Base-by-base conservation (phyloP, 2,113 vertebrate genomes). In the Zapus hudsonius region DNA sequence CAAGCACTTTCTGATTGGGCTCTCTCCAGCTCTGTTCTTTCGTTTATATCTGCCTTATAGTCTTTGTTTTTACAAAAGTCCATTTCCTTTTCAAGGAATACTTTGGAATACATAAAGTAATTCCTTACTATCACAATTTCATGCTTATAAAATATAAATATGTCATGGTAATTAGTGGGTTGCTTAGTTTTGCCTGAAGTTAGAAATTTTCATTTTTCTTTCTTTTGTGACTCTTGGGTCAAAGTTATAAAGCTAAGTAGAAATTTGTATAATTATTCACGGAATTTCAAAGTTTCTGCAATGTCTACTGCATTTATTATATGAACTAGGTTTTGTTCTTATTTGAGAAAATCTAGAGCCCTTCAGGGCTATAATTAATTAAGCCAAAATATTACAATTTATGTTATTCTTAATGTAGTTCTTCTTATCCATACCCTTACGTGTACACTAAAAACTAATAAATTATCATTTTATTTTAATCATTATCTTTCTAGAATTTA, bases 141-240 rank as follows among this genome's bases (percentile, higher is more conserved):
- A 73, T 89, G 33, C 31, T 81, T 82, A 55, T 80, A 17, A 79
- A 91, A 87, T 84, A 82, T 85, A 95, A 92, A 84, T 76, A 47
- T 84, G 52, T 84, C 57, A 78, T 36, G 36, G 42, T 84, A 96
- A 96, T 95, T 96, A 96, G 44, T 27, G 5, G 22, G 15, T 69
- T 88, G 59, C 33, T 73, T 92, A 94, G 87, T 95, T 95, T 90
- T 90, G 80, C 86, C 70, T 89, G 36, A 90, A 95, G 86, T 80
- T 79, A 96, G 42, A 87, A 57, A 73, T 79, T 76, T 94, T 90
- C 22, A 44, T 93, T 86, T 95, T 85, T 79, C 16, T 94, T 89
- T 23, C 6, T 70, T 90, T 95, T 87, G 80, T 93, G 72, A 92
- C 63, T 81, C 25, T 82, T 75, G 6, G 82, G 36, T 90, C 83